These are phyloP conservation scores for Brenthis hecate DNA, from an alignment of 2,888 invertebrate genomes.

Conservation along the genomic window DNA sequence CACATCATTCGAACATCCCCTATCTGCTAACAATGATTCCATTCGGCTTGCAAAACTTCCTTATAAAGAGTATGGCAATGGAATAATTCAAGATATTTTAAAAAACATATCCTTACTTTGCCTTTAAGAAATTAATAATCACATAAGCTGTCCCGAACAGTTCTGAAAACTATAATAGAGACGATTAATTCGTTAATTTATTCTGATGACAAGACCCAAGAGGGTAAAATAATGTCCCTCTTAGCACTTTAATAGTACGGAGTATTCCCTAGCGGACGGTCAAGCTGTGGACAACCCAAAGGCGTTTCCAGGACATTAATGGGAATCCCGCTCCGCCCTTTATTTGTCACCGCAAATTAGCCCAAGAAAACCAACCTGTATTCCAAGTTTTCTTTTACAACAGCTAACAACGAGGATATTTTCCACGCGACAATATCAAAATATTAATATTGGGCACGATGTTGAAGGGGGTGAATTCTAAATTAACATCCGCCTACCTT, in stretches of 20 bases:
- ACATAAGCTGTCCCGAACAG: slow-evolving; percentile 25
- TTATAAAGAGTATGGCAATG: slow-evolving; percentile 53
- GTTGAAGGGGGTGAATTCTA: slow-evolving; percentile 74
- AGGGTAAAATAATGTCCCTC: slow-evolving; percentile 75
- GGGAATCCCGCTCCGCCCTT: slow-evolving; percentile 66
- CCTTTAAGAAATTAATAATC: background rate
- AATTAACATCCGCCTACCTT: slow-evolving; percentile 80
- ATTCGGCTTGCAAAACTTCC: slow-evolving; percentile 79
- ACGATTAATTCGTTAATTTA: slow-evolving; percentile 78
- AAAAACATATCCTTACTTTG: background rate
- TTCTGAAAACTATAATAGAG: slow-evolving; percentile 42
- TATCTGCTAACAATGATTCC: slow-evolving; percentile 61
- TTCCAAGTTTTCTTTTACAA: slow-evolving; percentile 56
- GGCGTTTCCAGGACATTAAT: slow-evolving; percentile 72
- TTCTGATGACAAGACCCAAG: slow-evolving; percentile 72
- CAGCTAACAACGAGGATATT: slow-evolving; percentile 34
- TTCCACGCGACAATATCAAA: slow-evolving; percentile 49
- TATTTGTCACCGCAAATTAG: slow-evolving; percentile 77
- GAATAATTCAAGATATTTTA: background rate
- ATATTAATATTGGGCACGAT: slow-evolving; percentile 74
- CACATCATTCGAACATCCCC: slow-evolving; percentile 72
- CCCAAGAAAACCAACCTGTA: slow-evolving; percentile 51
- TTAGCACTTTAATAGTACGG: slow-evolving; percentile 80
- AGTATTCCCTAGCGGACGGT: slow-evolving; percentile 65
- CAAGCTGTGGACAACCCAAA: slow-evolving; percentile 69